phyloP scores from a whole-genome alignment of 2,797 vertebrate genomes.

The Ibycter americanus region DNA sequence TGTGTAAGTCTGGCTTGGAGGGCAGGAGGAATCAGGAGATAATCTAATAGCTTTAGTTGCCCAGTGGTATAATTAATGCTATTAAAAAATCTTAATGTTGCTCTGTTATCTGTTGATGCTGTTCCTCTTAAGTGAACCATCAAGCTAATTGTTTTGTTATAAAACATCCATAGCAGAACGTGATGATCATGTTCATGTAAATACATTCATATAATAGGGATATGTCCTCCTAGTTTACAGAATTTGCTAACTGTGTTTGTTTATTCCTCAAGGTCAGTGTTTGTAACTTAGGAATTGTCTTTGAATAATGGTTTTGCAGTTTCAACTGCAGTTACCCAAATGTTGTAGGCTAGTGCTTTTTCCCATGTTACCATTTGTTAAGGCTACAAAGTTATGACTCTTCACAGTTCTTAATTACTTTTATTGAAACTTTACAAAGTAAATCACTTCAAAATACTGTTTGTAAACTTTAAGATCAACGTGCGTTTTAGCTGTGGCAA shows the following conservation, averaged over 20 bases:
- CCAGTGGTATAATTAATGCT: neutral
- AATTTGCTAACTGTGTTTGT: neutral
- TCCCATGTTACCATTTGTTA: neutral
- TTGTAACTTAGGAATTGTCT: neutral
- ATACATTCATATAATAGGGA: neutral
- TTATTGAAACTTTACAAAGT: constrained; percentile 15
- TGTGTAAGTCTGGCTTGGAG: neutral
- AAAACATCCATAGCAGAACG: neutral
- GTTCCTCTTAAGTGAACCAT: neutral
- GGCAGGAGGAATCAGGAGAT: neutral
- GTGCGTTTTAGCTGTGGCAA: neutral
- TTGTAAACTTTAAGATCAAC: neutral
- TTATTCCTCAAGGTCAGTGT: neutral
- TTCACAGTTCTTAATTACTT: neutral
- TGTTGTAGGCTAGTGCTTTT: neutral
- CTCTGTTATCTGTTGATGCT: neutral
- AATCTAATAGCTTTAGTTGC: neutral
- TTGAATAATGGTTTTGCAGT: neutral
- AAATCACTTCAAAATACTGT: neutral
- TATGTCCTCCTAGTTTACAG: neutral
- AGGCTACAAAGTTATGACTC: neutral
- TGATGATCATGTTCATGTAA: neutral
- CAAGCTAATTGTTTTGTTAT: neutral
- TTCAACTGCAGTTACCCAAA: neutral
- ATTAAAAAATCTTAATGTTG: neutral